Conservation (phyloP, 2,888 invertebrate species). For the Xylota segnis region DNA sequence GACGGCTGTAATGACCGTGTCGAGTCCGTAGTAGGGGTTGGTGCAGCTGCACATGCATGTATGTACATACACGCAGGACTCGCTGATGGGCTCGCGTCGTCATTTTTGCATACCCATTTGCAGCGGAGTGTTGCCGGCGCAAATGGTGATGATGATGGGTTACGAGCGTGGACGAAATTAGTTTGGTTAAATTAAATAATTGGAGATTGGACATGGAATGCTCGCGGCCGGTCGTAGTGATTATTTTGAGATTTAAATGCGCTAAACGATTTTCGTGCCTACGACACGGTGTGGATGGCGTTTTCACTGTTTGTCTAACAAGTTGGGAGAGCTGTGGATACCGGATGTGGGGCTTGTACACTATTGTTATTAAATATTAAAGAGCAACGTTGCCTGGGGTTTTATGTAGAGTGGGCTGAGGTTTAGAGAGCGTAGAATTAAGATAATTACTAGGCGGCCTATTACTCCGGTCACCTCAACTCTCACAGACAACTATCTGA, state of each 20-base stretch:
- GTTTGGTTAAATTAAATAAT: constrained; percentile 77
- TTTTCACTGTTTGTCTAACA: not conserved
- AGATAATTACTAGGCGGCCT: too few relatives aligned
- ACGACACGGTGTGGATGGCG: constrained; percentile 14
- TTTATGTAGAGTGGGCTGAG: too few relatives aligned
- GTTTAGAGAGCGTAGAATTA: too few relatives aligned
- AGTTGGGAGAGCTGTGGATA: not conserved
- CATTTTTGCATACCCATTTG: constrained; percentile 74
- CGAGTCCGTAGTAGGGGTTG: constrained; percentile 41
- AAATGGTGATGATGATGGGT: constrained; percentile 76
- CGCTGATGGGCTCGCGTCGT: constrained; percentile 74
- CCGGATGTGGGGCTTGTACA: not conserved
- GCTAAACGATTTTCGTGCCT: constrained; percentile 45
- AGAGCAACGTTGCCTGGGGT: not conserved
- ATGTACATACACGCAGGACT: too few relatives aligned
- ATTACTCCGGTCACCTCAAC: too few relatives aligned
- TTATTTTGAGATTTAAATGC: constrained; percentile 61
- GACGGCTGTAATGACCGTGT: constrained; percentile 70
- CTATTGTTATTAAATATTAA: not conserved
- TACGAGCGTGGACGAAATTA: constrained; percentile 75
- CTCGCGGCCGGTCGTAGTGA: constrained; percentile 46
- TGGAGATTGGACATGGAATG: constrained; percentile 61
- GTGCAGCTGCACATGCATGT: constrained; percentile 15
- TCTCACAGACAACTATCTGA: too few relatives aligned
- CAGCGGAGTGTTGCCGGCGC: constrained; percentile 65